These are phyloP conservation scores for Aurelia coerulea DNA, from an alignment of 30 jellyfish, hydroid and myxozoan species.

Conservation along the genomic window DNA sequence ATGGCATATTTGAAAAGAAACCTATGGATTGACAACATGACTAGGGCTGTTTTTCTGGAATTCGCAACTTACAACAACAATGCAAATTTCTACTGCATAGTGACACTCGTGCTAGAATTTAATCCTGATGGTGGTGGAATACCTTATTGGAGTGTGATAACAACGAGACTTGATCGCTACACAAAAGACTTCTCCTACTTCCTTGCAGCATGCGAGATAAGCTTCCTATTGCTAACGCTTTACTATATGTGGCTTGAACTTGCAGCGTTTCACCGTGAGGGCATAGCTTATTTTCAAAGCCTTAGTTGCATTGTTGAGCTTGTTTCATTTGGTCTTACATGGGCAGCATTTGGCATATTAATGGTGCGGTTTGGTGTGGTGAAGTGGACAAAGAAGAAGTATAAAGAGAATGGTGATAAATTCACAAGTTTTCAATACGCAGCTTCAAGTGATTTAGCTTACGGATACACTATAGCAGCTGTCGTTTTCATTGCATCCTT, in stretches of 20 bases:
- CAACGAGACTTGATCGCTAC: slow-evolving; percentile 83
- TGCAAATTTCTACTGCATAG: slow-evolving; percentile 70
- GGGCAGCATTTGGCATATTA: slow-evolving; percentile 67
- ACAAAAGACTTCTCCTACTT: slow-evolving; percentile 54
- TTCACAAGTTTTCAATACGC: slow-evolving; percentile 77
- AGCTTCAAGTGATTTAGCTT: slow-evolving; percentile 70
- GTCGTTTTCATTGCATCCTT: slow-evolving; percentile 53
- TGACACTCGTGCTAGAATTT: slow-evolving; percentile 57
- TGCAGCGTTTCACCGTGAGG: slow-evolving; percentile 28
- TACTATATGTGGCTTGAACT: slow-evolving; percentile 65
- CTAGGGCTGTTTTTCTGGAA: slow-evolving; percentile 80
- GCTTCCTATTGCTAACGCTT: slow-evolving; percentile 53
- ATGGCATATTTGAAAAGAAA: slow-evolving; percentile 27
- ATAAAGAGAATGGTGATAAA: slow-evolving; percentile 24
- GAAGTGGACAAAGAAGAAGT: slow-evolving; percentile 46
- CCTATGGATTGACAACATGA: slow-evolving; percentile 76
- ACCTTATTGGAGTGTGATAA: slow-evolving; percentile 29
- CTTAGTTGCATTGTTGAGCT: slow-evolving; percentile 68
- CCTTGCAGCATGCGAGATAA: slow-evolving; percentile 83
- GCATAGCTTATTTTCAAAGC: slow-evolving; percentile 43
- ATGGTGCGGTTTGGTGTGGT: slow-evolving; percentile 74
- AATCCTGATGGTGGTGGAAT: slow-evolving; percentile 69
- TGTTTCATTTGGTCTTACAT: slow-evolving; percentile 25
- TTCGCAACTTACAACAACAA: slow-evolving; percentile 81
- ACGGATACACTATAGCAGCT: slow-evolving; percentile 65